Percentiles rank a stretch among this genome's conserved stretches.
These are phyloP conservation scores for Clarias pachynema DNA, from an alignment of 2,797 vertebrate genomes.

Conservation along the genomic window DNA sequence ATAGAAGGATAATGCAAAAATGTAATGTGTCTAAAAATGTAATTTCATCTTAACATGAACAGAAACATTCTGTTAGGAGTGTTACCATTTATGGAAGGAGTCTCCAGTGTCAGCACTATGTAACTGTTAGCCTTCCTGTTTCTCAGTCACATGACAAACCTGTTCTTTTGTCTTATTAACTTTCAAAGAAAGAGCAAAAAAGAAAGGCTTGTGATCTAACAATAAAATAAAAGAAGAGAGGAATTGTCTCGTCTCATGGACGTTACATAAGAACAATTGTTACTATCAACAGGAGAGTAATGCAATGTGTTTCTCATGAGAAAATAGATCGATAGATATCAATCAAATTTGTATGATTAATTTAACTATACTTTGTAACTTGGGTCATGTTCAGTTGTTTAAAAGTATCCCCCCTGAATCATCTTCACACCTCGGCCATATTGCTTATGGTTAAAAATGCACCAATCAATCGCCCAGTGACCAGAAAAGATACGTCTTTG, in stretches of 20 bases:
- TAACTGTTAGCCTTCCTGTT: neutral
- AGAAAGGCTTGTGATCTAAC: neutral
- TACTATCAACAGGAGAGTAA: neutral
- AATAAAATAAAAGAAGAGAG: neutral
- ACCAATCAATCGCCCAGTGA: no score
- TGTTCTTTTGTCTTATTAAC: neutral
- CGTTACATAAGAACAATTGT: neutral
- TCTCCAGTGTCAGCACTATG: neutral
- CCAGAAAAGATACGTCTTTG: no score
- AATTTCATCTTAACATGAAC: neutral
- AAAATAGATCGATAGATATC: neutral
- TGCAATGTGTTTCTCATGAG: neutral
- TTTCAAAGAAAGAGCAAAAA: neutral
- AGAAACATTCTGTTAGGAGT: neutral
- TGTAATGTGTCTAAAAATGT: neutral
- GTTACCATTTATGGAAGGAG: neutral
- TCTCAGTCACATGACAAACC: neutral
- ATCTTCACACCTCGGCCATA: neutral
- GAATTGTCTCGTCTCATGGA: neutral
- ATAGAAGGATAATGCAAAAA: neutral
- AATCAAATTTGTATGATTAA: neutral
- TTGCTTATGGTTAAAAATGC: neutral
- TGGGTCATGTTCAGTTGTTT: neutral
- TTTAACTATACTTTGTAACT: neutral
- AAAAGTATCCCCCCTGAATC: neutral